Conservation (phyloP, 2,888 invertebrate genomes). For the Lithophane leautieri region DNA sequence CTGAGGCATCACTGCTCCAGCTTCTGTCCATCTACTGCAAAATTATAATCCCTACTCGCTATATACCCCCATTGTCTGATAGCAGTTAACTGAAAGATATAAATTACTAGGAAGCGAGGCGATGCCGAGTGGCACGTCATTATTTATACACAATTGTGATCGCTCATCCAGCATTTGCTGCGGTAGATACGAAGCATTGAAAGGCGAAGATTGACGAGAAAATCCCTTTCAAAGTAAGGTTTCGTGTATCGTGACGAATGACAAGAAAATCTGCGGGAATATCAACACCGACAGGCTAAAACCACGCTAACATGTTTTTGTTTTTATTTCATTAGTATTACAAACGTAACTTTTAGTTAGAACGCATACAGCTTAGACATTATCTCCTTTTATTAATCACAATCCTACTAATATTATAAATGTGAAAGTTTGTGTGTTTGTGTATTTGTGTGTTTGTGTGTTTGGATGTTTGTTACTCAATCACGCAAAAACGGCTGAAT, state of each 20-base stretch:
- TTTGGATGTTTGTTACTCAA: too few species aligned
- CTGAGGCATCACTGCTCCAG: neutral
- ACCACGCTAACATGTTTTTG: constrained; percentile 7
- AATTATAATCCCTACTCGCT: neutral
- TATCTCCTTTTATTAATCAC: too few species aligned
- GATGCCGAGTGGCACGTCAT: constrained; percentile 26
- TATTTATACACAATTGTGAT: constrained; percentile 45
- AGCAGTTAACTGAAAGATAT: constrained; percentile 17
- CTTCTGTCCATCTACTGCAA: neutral
- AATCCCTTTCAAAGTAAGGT: constrained; percentile 32
- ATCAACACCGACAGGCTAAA: too few species aligned
- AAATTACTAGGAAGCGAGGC: constrained; percentile 22
- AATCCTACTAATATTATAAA: too few species aligned
- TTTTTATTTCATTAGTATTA: neutral
- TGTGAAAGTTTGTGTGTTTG: too few species aligned
- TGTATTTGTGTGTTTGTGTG: too few species aligned
- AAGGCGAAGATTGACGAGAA: constrained; percentile 48
- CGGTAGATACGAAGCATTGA: constrained; percentile 25
- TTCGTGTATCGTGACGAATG: constrained; percentile 27
- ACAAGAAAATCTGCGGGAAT: constrained; percentile 14
- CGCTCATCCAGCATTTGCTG: constrained; percentile 44
- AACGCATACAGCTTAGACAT: too few species aligned
- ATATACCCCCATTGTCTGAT: neutral
- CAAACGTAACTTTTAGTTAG: too few species aligned
- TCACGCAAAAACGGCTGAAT: too few species aligned